Conservation (phyloP, 1,140 invertebrate genomes). For the Diorhabda elongata region DNA sequence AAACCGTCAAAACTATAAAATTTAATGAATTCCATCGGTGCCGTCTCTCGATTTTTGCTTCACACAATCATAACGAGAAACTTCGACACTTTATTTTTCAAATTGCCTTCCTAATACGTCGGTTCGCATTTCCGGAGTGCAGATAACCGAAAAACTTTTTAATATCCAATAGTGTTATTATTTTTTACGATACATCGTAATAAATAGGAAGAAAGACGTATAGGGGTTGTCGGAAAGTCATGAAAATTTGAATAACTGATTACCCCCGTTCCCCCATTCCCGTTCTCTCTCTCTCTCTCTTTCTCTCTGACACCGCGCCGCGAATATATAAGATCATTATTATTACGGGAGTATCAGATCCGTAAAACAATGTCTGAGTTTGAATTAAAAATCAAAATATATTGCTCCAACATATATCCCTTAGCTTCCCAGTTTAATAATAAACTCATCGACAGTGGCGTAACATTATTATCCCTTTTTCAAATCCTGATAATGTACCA, state of each 20-base stretch:
- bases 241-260: constrained; percentile 26
- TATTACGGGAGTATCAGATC: constrained; percentile 38
- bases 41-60: not conserved
- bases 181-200: constrained; percentile 22
- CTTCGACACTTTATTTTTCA: constrained; percentile 8
- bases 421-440: constrained; percentile 32
- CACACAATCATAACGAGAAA: not conserved
- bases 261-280: constrained; percentile 17
- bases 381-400: constrained; percentile 48
- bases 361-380: constrained; percentile 44
- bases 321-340: constrained; percentile 33
- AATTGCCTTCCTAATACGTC: constrained; percentile 14
- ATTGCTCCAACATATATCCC: constrained; percentile 41
- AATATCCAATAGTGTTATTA: constrained; percentile 20
- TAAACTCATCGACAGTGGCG: constrained; percentile 33
- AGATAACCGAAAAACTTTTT: constrained; percentile 19
- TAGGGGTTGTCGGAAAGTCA: constrained; percentile 16
- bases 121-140: constrained; percentile 4
- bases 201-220: constrained; percentile 18
- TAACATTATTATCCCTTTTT: too few relatives aligned
- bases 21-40: constrained; percentile 11
- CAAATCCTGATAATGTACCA: too few relatives aligned
- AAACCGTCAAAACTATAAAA: constrained; percentile 7
- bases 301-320: constrained; percentile 4
- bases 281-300: constrained; percentile 6